Percentiles rank a stretch among this genome's conserved stretches.
These are phyloP conservation scores for Anguilla rostrata DNA, from an alignment of 2,113 vertebrate species.

Conservation along the genomic window DNA sequence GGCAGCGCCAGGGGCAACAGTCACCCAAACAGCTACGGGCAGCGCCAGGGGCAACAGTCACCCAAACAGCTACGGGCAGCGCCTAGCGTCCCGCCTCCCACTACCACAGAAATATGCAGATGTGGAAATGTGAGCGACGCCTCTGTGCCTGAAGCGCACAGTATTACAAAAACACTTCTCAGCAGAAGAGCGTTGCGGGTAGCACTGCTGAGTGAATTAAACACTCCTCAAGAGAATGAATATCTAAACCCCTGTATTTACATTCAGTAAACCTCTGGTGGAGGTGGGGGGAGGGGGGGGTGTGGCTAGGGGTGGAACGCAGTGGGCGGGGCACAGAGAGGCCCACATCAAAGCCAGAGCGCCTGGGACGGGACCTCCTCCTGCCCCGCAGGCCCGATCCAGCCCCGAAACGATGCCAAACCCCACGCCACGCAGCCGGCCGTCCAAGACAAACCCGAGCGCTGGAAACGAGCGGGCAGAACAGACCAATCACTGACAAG, in stretches of 20 bases:
- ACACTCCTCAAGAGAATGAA: background rate
- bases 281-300: background rate
- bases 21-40: no score
- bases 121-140: no score
- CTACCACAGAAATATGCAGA: no score
- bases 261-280: background rate
- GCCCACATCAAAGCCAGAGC: background rate
- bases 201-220: no score
- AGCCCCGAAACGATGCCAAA: conserved; percentile 5
- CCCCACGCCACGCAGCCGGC: background rate
- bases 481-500: background rate
- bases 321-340: background rate
- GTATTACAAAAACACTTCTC: no score
- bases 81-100: no score
- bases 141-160: no score
- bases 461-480: background rate
- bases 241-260: background rate
- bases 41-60: no score
- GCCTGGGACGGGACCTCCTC: background rate
- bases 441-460: background rate
- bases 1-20: no score
- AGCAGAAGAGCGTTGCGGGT: no score
- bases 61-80: no score
- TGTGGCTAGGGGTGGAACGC: background rate
- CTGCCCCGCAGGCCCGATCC: background rate